Base-by-base conservation (phyloP, 64 coral and sea anemone species). In the Montipora efflorescens region DNA sequence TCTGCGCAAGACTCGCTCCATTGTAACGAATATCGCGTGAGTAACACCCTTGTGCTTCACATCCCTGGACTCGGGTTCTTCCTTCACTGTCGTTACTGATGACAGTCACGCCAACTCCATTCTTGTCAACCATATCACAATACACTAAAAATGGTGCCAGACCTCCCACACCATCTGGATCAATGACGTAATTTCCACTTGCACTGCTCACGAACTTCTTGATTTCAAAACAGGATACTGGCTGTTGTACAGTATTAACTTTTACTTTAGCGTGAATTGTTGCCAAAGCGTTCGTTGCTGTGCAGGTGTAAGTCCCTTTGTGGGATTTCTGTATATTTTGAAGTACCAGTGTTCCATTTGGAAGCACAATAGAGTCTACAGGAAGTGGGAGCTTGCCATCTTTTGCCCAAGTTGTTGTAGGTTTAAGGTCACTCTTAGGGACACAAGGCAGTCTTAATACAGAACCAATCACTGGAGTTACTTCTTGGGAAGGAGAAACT, bases 51-150 rank as follows among this genome's bases (percentile, higher is more conserved):
- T 0, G 12, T 2, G 8, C 18, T 46, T 84, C 4, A 44, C n/a
- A 55, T 22, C 79, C 79, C 14, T 8, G 43, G 0, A 64, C 55
- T 19, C 4, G 45, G 1, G 81, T 80, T 47, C 52, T 44, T 20
- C n/a, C 11, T 59, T 91, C 89, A 18, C 76, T 82, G 47, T 91
- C 19, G 62, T 91, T 61, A 45, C 89, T 91, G 89, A 82, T 19
- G 18, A 91, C 44, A 23, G 89, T 82, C 77, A 91, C 79, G 61
- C 89, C 78, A 69, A 91, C 67, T 45, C 77, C 89, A 71, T 58
- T 82, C 6, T 72, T 91, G 89, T 67, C 43, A 74, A 55, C 73
- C 78, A 91, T 91, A 76, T 91, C 78, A 7, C 89, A 91, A 22
- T 82, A 91, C 52, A 74, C 89, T 0, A 18, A 50, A 10, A 91